These are phyloP conservation scores for Oxyruncus cristatus DNA, from an alignment of 2,113 vertebrate species.

Conservation along the genomic window DNA sequence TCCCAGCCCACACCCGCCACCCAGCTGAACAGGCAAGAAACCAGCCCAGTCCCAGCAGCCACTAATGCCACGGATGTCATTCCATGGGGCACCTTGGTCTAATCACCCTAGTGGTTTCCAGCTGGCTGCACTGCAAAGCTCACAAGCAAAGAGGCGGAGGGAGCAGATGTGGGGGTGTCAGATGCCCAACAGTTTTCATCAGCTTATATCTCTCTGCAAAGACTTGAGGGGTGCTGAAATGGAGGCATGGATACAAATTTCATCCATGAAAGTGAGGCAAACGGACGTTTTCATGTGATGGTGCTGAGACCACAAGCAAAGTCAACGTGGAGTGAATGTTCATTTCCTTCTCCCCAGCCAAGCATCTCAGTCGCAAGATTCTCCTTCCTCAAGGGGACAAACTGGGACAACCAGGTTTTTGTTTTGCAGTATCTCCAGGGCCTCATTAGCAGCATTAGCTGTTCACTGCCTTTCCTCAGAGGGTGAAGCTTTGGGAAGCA, in stretches of 20 bases:
- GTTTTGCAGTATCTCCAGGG: not conserved
- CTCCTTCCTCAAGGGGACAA: not conserved
- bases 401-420: not conserved
- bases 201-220: not conserved
- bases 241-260: not conserved
- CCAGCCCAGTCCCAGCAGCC: not conserved
- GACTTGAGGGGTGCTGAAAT: not conserved
- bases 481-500: not conserved
- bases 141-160: not conserved
- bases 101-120: not conserved
- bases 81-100: not conserved
- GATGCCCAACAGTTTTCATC: not conserved
- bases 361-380: not conserved
- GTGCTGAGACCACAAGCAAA: not conserved
- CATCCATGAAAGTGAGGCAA: not conserved
- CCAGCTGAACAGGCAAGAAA: not conserved
- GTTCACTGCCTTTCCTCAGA: not conserved
- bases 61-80: not conserved
- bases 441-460: not conserved
- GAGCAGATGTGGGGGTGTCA: not conserved
- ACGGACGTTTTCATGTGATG: not conserved
- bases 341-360: not conserved
- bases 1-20: not conserved
- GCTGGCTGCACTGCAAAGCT: not conserved
- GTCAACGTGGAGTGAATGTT: not conserved